phyloP scores from a whole-genome alignment of 2,888 invertebrate species.

The Sarcophaga subvicina region DNA sequence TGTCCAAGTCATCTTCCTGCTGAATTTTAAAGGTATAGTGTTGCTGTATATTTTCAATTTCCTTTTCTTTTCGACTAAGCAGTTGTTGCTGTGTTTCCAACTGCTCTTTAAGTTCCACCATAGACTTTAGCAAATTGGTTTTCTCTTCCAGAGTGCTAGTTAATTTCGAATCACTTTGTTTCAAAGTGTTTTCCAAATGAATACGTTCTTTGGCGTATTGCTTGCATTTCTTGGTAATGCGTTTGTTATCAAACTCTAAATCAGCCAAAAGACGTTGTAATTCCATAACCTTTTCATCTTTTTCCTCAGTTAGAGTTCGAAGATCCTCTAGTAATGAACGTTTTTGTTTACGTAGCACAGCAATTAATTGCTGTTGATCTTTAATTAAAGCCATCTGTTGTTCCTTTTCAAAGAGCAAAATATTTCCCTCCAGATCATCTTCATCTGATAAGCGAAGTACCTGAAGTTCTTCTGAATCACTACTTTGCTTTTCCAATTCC shows the following conservation, averaged over 20 bases:
- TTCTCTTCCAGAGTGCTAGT: conserved; percentile 71
- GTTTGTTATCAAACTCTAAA: conserved; percentile 78
- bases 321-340: conserved; percentile 76
- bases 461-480: conserved; percentile 45
- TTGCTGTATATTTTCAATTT: conserved; percentile 73
- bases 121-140: conserved; percentile 73
- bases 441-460: background rate
- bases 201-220: conserved; percentile 74
- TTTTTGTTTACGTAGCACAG: conserved; percentile 79
- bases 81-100: conserved; percentile 72
- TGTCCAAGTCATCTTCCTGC: conserved; percentile 73
- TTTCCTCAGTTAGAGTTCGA: conserved; percentile 74
- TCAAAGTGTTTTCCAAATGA: conserved; percentile 72
- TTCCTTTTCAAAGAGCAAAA: conserved; percentile 73
- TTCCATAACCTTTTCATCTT: conserved; percentile 75
- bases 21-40: conserved; percentile 73
- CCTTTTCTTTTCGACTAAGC: conserved; percentile 73
- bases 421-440: conserved; percentile 22
- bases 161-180: conserved; percentile 69
- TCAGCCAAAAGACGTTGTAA: conserved; percentile 76
- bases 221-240: conserved; percentile 77
- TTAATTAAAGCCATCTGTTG: conserved; percentile 74
- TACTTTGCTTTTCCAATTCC: conserved; percentile 70
- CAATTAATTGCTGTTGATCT: conserved; percentile 78
- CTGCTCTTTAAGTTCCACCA: conserved; percentile 73